Evolutionary conservation across 2,888 invertebrate genomes (phyloP), one percentile per base, ranked within the genome.

Genomic region (Drosophila rellima): DNA sequence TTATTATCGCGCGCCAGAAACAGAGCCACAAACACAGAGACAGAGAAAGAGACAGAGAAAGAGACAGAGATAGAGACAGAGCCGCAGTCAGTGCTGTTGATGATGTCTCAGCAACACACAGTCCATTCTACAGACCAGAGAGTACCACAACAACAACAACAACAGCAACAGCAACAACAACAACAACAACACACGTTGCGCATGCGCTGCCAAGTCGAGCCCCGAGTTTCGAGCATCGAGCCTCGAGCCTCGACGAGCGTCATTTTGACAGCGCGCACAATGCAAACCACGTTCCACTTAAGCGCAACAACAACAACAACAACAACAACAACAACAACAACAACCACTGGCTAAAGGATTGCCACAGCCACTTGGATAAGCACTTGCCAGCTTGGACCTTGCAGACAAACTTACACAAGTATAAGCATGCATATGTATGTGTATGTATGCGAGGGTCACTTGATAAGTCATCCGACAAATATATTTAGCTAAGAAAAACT

Each of bases 1-100:
- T 91, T 90, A 90, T 91, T 91, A 91, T 91, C 90, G 89, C 88
- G 87, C 83, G 82, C 81, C 85, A 87, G 88, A 86, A 88, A 87
- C 82, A 78, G 82, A 82, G 75, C 67, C 74, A 57, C 20, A 62
- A 56, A 37, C 56, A 48, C 20, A 63, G 54, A 20, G 37, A 33
- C 44, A 29, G 56, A 42, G 52, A 31, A 18, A 54, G 31, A 11
- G 23, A 51, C 44, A 29, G 56, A 42, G 52, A 31, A 18, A 54
- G 31, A 11, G 23, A 51, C 44, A 67, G 61, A 50, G 51, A 66
- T 54, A 20, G 55, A 48, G 35, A 13, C 52, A 47, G 44, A 64
- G 57, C 39, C n/a, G 39, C 18, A 29, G 57, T 29, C 23, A 23
- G 11, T 50, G 60, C 29, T 10, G 59, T 29, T 60, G 59, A 42